Base-by-base conservation (phyloP, 2,113 vertebrate genomes). In the Proterorhinus semilunaris region DNA sequence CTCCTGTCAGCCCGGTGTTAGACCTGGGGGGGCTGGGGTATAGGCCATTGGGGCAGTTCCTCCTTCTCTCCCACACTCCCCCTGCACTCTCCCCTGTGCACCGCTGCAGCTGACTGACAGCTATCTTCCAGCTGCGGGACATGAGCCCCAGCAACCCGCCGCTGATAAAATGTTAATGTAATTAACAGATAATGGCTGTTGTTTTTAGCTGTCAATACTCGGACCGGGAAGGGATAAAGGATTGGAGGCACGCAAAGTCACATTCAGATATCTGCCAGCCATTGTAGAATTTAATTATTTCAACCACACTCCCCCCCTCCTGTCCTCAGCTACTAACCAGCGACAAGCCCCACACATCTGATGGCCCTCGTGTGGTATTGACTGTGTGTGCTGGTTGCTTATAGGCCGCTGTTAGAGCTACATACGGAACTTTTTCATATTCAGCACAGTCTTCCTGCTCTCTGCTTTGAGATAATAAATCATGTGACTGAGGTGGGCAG, bases 151-250 rank as follows among this genome's bases (percentile, higher is more conserved):
- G 83, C 88, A 78, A 85, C 88, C 84, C 69, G 13, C 76, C 65
- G 72, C 92, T 92, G 93, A 94, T 94, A 94, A 94, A 94, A 94
- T 94, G 93, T 94, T 94, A 94, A 94, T 94, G 93, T 93, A 93
- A 94, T 94, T 94, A 94, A 94, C 93, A 93, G 93, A 94, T 94
- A 94, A 94, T 94, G 93, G 91, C 92, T 91, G 92, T 93, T 94
- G 91, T 93, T 94, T 93, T 94, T 92, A 92, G 91, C 91, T 93
- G 93, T 94, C 93, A 88, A 93, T 93, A 93, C 89, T 91, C 79
- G 63, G 85, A 90, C 89, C 76, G 86, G 66, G 80, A 85, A 84
- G 81, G 92, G 91, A 93, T 93, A 94, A 93, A 91, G 89, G 90
- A 93, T 92, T 79, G 84, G 82, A 87, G 85, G 80, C 50, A 83